Base-by-base conservation (phyloP, 2,113 vertebrate species). In the Dicentrarchus labrax region DNA sequence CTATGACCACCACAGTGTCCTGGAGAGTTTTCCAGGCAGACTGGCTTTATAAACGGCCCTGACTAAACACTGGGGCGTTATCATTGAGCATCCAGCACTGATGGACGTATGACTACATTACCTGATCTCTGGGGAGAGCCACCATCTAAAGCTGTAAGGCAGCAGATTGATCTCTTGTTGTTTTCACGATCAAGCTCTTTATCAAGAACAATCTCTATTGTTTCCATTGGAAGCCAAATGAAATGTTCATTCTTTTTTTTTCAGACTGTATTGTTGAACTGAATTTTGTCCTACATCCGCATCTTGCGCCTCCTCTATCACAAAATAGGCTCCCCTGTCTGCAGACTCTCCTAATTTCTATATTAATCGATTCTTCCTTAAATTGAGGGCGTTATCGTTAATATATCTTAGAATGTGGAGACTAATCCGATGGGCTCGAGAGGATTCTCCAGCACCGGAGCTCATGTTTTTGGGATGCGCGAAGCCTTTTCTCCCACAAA, bases 311-410 rank as follows among this genome's bases (percentile, higher is more conserved):
- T 86, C 94, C 19, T 93, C 91, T 6, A 96, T 82, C 9, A 84
- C 70, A 78, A 94, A 96, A 50, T 86, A 82, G 15, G 87, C 90
- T 1, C 95, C 95, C 4, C 72, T 86, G 4, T 0, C 56, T 1
- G 94, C 83, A 0, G 72, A 94, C 39, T 96, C 95, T n/a, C 0
- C 0, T 69, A 1, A 95, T 95, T 73, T 95, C 93, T 3, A 96
- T 39, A 1, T 72, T 51, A 0, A 93, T 83, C 0, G 3, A 43
- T 4, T 60, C 62, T 2, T 81, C 94, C 0, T 70, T 66, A 89
- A 97, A 97, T 2, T 62, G 68, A 0, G 96, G 96, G 90, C 36
- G 60, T 97, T 96, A 68, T 97, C 96, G 87, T 97, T 97, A 41
- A n/a, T n/a, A 96, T 80, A 74, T 97, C 96, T 72, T 93, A n/a